A percentile compares a stretch with the other conserved stretches of the same genome.
Conservation (phyloP, 1,140 invertebrate species). For the Thaumetopoea pityocampa region DNA sequence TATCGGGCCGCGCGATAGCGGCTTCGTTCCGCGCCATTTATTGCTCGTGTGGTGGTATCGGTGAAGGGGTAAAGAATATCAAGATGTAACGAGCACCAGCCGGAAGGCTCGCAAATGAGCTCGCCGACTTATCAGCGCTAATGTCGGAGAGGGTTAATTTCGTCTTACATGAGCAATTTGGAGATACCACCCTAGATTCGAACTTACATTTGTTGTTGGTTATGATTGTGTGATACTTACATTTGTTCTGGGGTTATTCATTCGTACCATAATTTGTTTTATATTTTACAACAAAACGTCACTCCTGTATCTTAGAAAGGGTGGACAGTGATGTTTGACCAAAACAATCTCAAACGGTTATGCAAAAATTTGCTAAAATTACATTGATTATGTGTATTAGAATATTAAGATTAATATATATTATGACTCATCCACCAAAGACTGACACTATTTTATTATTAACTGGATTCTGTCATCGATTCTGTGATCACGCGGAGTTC, state of each 20-base stretch:
- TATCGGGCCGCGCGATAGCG: conserved; percentile 69
- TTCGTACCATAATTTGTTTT: neutral
- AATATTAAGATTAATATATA: no score
- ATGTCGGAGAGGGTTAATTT: conserved; percentile 73
- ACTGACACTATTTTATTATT: no score
- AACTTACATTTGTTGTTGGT: conserved; percentile 45
- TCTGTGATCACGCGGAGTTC: no score
- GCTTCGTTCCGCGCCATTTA: conserved; percentile 72
- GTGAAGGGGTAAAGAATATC: conserved; percentile 75
- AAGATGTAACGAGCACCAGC: conserved; percentile 71
- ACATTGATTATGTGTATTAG: no score
- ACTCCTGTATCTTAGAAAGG: neutral
- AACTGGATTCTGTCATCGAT: no score
- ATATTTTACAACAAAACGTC: neutral
- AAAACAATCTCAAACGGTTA: no score
- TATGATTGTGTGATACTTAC: conserved; percentile 22
- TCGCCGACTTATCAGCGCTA: conserved; percentile 72
- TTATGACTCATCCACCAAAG: no score
- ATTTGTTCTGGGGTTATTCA: conserved; percentile 7
- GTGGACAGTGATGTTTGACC: neutral
- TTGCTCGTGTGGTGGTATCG: conserved; percentile 70
- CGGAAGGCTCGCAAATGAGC: conserved; percentile 75
- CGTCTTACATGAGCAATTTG: conserved; percentile 71
- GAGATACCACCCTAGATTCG: conserved; percentile 48
- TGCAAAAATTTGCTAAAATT: no score